Evolutionary conservation across 2,797 vertebrate genomes (phyloP).

Genomic region (Varecia variegata): DNA sequence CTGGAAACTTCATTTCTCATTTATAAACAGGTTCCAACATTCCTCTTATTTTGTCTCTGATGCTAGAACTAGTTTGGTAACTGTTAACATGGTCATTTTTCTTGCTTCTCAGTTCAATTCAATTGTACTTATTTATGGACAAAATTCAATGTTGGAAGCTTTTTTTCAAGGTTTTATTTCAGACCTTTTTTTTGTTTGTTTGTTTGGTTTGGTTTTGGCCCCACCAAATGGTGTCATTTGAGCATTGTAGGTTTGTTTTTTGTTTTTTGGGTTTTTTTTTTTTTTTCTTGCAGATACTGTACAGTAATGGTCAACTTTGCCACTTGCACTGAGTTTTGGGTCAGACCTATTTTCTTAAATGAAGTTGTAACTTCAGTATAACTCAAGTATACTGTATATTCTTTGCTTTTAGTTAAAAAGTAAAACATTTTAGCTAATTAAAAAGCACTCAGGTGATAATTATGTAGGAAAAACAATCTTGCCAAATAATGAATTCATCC

Average conservation of each 20-base stretch:
- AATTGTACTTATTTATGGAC: constrained; percentile 90
- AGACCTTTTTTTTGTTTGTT: constrained; percentile 76
- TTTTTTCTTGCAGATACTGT: constrained; percentile 85
- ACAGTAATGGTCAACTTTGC: constrained; percentile 87
- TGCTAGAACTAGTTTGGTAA: constrained; percentile 89
- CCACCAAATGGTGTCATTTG: constrained; percentile 78
- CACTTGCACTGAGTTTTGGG: constrained; percentile 91
- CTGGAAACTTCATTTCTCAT: constrained; percentile 91
- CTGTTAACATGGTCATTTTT: constrained; percentile 84
- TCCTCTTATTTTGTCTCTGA: constrained; percentile 94
- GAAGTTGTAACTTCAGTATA: constrained; percentile 87
- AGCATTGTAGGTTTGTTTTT: constrained; percentile 90
- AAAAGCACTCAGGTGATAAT: constrained; percentile 90
- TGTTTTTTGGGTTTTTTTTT: constrained; percentile 78
- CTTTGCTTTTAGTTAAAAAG: constrained; percentile 86
- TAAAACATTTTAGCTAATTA: constrained; percentile 85
- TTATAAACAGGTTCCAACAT: constrained; percentile 94
- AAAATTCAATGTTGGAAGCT: constrained; percentile 89
- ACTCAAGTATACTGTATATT: constrained; percentile 87
- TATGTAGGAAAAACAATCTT: constrained; percentile 88
- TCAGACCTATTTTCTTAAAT: constrained; percentile 88
- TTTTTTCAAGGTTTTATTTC: constrained; percentile 88
- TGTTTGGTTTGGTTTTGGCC: constrained; percentile 78
- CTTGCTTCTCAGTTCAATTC: constrained; percentile 88
- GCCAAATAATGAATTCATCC: constrained; percentile 89